Base-by-base conservation (phyloP, 2,888 invertebrate genomes). In the Yponomeuta evonymella region DNA sequence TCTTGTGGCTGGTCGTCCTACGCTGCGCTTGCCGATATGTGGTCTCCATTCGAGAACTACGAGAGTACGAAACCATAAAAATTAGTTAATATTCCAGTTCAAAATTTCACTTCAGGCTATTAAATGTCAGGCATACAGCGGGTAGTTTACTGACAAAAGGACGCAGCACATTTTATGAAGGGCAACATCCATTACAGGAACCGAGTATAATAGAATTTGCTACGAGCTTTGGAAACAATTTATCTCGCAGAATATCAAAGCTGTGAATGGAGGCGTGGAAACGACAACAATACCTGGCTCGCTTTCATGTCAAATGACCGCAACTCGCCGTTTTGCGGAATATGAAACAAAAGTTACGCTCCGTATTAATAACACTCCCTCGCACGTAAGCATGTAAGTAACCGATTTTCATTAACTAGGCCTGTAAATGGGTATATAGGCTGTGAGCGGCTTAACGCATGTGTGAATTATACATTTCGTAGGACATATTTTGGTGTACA, bases 201-300 rank as follows among this genome's bases (percentile, higher is more conserved):
- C 51, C 51, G 51, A 58, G 51, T 15, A 64, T 64, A 64, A 64
- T 64, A 64, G 64, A 64, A 64, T 64, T 64, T 23, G 29, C 43
- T 43, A 43, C 43, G 43, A 43, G 64, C 30, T 30, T 64, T 23
- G 64, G 30, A 64, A 64, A 64, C 64, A 79, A 84, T 84, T 84
- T 81, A 83, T 84, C 82, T 82, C 78, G 74, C 76, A 73, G 77
- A 76, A 77, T 80, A 80, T 80, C 80, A 81, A 80, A 80, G 73
- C 66, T 79, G 80, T 80, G 77, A 80, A 77, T 76, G 71, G 74
- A 77, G 76, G 82, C 81, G 76, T 77, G 77, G 74, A 81, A 83
- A 80, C 84, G 82, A 83, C 84, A 84, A 83, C 29, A 30, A 64
- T 30, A 64, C 64, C 30, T 64, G 64, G 29, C 30, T 15, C 51